These are phyloP conservation scores for Tenthredo livida DNA, from an alignment of 2,888 invertebrate species.

Conservation along the genomic window DNA sequence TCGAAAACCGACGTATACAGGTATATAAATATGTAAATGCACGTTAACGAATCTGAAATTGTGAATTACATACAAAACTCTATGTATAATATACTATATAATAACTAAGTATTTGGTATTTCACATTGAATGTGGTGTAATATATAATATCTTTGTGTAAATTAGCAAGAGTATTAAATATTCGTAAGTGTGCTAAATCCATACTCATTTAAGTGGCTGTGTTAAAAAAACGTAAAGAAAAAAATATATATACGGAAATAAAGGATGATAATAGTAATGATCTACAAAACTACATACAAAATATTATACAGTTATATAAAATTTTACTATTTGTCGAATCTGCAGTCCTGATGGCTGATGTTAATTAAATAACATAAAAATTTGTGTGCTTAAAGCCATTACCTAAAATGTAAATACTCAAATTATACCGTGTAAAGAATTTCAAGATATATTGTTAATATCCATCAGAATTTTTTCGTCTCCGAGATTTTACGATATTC, in stretches of 20 bases:
- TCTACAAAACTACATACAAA: background rate
- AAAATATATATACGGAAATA: background rate
- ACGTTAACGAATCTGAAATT: background rate
- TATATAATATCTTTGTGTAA: constrained; percentile 12
- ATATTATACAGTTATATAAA: background rate
- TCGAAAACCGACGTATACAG: background rate
- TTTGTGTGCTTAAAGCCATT: background rate
- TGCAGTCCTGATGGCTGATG: background rate
- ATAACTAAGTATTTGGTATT: background rate
- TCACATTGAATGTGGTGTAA: constrained; percentile 31
- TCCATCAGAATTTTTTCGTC: background rate
- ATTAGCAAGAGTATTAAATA: background rate
- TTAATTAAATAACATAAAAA: background rate
- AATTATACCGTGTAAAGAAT: background rate
- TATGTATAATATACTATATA: background rate
- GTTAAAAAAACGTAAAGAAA: constrained; percentile 1
- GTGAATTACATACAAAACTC: constrained; percentile 2
- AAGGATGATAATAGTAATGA: background rate
- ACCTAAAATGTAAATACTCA: constrained; percentile 3
- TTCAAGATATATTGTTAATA: background rate
- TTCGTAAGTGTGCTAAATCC: constrained; percentile 18
- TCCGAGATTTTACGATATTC: background rate
- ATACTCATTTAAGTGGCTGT: constrained; percentile 47
- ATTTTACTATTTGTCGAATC: too few relatives aligned
- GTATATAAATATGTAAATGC: background rate